A percentile compares a stretch with the other conserved stretches of the same genome.
These are phyloP conservation scores for Buceros bicornis DNA, from an alignment of 2,797 vertebrate genomes.

Conservation along the genomic window DNA sequence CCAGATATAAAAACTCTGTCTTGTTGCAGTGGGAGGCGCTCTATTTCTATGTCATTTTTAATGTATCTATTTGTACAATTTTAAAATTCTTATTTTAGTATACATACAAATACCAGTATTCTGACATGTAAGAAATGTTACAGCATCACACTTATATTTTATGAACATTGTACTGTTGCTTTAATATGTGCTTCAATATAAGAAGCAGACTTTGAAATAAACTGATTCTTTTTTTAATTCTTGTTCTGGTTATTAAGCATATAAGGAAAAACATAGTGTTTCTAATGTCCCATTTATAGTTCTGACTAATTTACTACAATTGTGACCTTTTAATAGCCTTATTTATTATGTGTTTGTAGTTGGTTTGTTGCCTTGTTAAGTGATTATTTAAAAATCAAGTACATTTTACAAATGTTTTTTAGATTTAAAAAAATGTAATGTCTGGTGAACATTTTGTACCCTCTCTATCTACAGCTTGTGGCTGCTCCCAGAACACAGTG, in stretches of 20 bases:
- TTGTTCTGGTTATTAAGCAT: conserved; percentile 84
- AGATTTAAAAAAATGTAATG: conserved; percentile 70
- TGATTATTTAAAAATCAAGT: conserved; percentile 80
- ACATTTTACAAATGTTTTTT: conserved; percentile 74
- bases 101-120: conserved; percentile 99
- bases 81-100: conserved; percentile 99
- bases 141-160: conserved; percentile 99
- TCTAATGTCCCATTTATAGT: conserved; percentile 79
- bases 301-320: conserved; percentile 76
- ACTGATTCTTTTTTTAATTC: conserved; percentile 85
- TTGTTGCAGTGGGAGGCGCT: conserved; percentile 93
- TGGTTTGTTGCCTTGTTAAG: conserved; percentile 76
- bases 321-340: conserved; percentile 78
- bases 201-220: conserved; percentile 99
- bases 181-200: conserved; percentile 99
- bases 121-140: conserved; percentile 98
- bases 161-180: conserved; percentile 99
- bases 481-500: conserved; percentile 59
- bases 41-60: conserved; percentile 99
- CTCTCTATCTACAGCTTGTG: conserved; percentile 60
- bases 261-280: conserved; percentile 71
- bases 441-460: conserved; percentile 76
- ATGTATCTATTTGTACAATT: conserved; percentile 99
- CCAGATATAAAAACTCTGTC: conserved; percentile 90
- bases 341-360: conserved; percentile 79